Percentiles rank a stretch among this genome's conserved stretches.
phyloP scores from a whole-genome alignment of 2,113 vertebrate genomes.

The Falcunculus frontatus region DNA sequence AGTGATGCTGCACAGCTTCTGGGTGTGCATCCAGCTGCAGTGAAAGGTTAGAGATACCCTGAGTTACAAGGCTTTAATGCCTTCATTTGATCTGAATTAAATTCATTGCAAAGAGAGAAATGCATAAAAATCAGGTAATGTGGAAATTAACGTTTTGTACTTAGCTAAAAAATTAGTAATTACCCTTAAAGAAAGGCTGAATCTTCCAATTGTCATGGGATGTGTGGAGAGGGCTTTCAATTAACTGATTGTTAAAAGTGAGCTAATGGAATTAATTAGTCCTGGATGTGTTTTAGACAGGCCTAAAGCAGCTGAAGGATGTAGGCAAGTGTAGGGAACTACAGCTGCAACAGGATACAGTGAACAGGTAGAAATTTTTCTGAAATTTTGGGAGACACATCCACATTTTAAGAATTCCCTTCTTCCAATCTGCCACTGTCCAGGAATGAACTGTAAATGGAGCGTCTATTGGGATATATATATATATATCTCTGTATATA shows the following conservation, averaged over 20 bases:
- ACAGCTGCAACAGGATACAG: not conserved
- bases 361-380: not conserved
- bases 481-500: no score
- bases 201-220: not conserved
- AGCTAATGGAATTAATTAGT: not conserved
- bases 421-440: not conserved
- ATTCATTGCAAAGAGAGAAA: not conserved
- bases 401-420: not conserved
- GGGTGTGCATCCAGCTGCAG: not conserved
- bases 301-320: not conserved
- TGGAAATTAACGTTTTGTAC: not conserved
- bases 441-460: not conserved
- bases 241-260: not conserved
- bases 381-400: not conserved
- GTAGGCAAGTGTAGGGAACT: not conserved
- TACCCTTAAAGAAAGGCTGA: not conserved
- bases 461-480: fast-evolving
- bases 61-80: not conserved
- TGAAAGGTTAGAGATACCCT: not conserved
- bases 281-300: not conserved
- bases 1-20: not conserved
- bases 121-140: not conserved
- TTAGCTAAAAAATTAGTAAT: not conserved
- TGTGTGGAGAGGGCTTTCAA: not conserved
- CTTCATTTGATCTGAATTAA: not conserved